Conservation (phyloP, 2,113 vertebrate genomes). For the Phaetusa simplex region DNA sequence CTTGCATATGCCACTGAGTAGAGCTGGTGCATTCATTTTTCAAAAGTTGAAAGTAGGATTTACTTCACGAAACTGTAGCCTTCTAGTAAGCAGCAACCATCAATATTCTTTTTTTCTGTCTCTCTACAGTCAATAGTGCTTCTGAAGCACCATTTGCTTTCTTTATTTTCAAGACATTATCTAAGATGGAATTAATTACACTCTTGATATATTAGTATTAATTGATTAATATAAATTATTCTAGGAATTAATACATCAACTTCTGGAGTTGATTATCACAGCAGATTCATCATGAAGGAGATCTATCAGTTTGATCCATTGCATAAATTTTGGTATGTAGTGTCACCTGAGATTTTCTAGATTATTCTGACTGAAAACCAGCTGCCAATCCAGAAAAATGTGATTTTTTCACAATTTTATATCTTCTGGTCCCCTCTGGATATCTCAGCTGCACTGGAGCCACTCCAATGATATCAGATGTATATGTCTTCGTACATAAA, state of each 20-base stretch:
- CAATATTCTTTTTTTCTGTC: background rate
- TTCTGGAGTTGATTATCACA: background rate
- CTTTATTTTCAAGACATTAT: background rate
- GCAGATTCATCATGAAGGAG: background rate
- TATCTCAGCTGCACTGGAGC: background rate
- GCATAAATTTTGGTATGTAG: background rate
- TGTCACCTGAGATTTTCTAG: background rate
- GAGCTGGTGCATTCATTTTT: background rate
- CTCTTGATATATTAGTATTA: background rate
- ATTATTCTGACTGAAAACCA: background rate
- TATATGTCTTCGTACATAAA: background rate
- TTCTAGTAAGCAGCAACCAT: background rate
- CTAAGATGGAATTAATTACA: background rate
- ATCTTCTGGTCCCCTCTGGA: background rate
- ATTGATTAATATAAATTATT: too few species aligned
- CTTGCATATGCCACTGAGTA: background rate
- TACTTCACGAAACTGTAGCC: background rate
- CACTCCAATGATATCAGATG: fast-evolving
- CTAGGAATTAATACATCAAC: background rate
- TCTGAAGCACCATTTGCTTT: background rate
- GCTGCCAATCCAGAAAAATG: background rate
- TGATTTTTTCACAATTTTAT: background rate
- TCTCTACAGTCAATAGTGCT: background rate
- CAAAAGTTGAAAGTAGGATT: background rate
- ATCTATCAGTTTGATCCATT: background rate